A percentile compares a stretch with the other conserved stretches of the same genome.
phyloP scores from a whole-genome alignment of 92 coral and sea anemone species.

The Pocillopora grandis region DNA sequence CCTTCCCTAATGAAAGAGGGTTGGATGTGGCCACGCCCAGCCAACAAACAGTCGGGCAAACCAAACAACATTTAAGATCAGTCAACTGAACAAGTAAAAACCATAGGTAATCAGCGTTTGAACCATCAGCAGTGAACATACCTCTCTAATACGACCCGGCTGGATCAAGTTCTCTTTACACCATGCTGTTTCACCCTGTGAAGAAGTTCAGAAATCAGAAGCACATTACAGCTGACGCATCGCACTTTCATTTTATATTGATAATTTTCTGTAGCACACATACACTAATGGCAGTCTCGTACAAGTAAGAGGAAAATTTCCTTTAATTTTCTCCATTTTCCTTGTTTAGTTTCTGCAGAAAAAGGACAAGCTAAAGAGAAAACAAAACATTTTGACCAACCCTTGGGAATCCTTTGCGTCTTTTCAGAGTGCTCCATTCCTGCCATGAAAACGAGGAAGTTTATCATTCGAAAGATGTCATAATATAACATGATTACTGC shows the following conservation, averaged over 20 bases:
- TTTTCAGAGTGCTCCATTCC: constrained; percentile 69
- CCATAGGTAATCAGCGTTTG: no score
- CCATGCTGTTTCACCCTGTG: constrained; percentile 72
- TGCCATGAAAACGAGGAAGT: constrained; percentile 1
- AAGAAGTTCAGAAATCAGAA: neutral
- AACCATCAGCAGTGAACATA: constrained; percentile 2
- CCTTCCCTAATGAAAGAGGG: no score
- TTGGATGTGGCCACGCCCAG: neutral
- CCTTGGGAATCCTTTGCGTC: constrained; percentile 59
- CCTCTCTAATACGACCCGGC: constrained; percentile 85
- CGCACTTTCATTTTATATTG: no score
- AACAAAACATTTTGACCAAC: neutral
- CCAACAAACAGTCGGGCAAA: no score
- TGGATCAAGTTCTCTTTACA: constrained; percentile 73
- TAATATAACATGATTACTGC: neutral
- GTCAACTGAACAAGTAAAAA: no score
- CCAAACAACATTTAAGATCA: no score
- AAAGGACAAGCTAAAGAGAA: no score
- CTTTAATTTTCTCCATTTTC: no score
- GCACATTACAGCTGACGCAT: neutral
- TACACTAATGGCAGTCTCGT: no score
- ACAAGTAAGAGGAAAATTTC: no score
- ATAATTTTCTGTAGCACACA: no score
- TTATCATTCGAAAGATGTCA: neutral
- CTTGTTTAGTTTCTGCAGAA: no score